Base-by-base conservation (phyloP, 2,888 invertebrate species). In the Protophormia terraenovae region DNA sequence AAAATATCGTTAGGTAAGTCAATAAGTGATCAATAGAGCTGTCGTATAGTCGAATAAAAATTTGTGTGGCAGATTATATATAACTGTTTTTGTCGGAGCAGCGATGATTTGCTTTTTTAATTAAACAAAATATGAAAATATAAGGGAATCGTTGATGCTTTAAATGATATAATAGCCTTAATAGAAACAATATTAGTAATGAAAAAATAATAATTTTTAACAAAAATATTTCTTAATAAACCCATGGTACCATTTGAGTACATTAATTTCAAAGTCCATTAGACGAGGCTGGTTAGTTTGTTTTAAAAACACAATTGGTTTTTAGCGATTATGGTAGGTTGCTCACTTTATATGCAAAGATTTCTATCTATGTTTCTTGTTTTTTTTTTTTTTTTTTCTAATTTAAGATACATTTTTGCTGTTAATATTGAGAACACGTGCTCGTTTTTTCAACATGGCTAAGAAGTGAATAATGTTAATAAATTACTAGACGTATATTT, bases 371-470 rank as follows among this genome's bases (percentile, higher is more conserved):
- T 41, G 24, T 55, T 72, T 71, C 32, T 72, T 62, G 41, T 16
- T 79, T 50, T 16, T 41, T 38, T 38, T 64, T 72, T 62, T 29
- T 16, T 79, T 50, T 16, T 41, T 38, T 38, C 41, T n/a, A 79
- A 72, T 72, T 60, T 60, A 58, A 35, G 16, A 76, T 62, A 62
- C 19, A 29, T 53, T 77, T 47, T 12, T 67, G 10, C 14, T 58
- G 53, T 67, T 66, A 58, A 29, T 83, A 83, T 78, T 78, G 83
- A 72, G 83, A 78, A 78, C 83, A 83, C 83, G 83, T 83, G 83
- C 83, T 78, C 24, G 50, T 66, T 78, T 73, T n/a, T 75, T 5
- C 50, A 72, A 58, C 69, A 60, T 69, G 67, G 32, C n/a, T n/a
- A n/a, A n/a, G n/a, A n/a, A n/a, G n/a, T n/a, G n/a, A n/a, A n/a